Evolutionary conservation across 2,113 vertebrate species (phyloP), one percentile per base, ranked within the genome.

Genomic region (Hystrix brachyura): DNA sequence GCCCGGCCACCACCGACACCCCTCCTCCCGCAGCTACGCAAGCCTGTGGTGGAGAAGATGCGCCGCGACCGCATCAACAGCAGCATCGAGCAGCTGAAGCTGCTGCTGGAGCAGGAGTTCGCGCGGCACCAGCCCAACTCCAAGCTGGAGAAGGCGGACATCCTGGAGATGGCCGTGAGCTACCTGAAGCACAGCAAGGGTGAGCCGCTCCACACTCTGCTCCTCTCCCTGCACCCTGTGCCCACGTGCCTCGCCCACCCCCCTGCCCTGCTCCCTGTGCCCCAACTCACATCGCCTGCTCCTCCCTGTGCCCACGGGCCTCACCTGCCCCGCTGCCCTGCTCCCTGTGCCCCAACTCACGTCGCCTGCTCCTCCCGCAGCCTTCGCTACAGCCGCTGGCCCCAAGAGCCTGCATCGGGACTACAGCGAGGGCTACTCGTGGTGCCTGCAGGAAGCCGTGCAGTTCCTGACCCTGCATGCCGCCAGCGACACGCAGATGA

Each of bases 61-160:
- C 98, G 98, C 65, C 98, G 99, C 0, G 99, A 99, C 94, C 98
- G 99, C 64, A 99, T 99, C 94, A 99, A 99, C 98, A 99, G 97
- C 98, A 99, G 99, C 98, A 99, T 99, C 3, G 99, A 99, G 90
- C 99, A 99, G 95, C 98, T 99, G 32, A 99, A 99, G 74, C 32
- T 97, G 93, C 99, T 99, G n/a, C 98, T 99, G 98, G 99, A 99
- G 97, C 99, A 99, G 90, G 99, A 99, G 97, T 99, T 99, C 91
- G 99, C 99, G 95, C 98, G 98, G 14, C 98, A 98, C 72, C 99
- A 99, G 97, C 99, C 99, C 98, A 99, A 98, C 97, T 98, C 99
- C 97, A 99, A 99, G 98, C 98, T 99, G 97, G 99, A 99, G 98
- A 99, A 99, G 96, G 99, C 99, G 0, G 99, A 99, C 96, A 99